Conservation (phyloP, 1,140 invertebrate species). For the Panulirus ornatus region DNA sequence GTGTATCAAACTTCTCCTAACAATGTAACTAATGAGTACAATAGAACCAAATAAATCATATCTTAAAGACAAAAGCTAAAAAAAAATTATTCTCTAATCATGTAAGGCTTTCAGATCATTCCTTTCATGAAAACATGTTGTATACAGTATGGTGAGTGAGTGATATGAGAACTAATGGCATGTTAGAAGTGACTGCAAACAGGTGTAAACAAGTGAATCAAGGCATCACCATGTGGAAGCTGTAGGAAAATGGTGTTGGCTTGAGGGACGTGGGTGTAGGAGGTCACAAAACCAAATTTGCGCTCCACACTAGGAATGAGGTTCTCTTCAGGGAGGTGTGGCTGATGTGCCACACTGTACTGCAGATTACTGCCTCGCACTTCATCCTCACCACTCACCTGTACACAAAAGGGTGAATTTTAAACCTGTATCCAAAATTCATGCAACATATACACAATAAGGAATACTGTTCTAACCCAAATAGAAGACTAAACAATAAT, state of each 20-base stretch:
- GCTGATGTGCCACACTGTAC: conserved; percentile 43
- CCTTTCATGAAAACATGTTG: background rate
- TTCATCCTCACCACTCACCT: conserved; percentile 40
- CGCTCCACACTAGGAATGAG: background rate
- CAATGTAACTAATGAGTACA: too few species aligned
- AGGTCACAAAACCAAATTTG: conserved; percentile 53
- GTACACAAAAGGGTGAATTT: too few species aligned
- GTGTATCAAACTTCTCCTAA: too few species aligned
- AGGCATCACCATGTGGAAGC: conserved; percentile 9
- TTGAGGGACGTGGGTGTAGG: conserved; percentile 41
- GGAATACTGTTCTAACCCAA: too few species aligned
- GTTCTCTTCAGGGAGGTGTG: background rate
- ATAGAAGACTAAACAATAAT: too few species aligned
- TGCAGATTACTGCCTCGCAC: conserved; percentile 34
- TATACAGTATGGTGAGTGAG: background rate
- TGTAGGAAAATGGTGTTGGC: conserved; percentile 40
- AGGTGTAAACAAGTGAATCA: too few species aligned
- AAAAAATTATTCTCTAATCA: too few species aligned
- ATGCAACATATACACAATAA: too few species aligned
- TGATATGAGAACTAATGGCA: background rate
- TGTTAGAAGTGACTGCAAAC: too few species aligned
- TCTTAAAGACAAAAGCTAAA: background rate
- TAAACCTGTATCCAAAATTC: too few species aligned
- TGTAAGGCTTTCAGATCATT: background rate
- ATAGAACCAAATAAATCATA: too few species aligned